A percentile compares a stretch with the other conserved stretches of the same genome.
phyloP scores from a whole-genome alignment of 2,797 vertebrate species.

The Heteromormyrus szaboi region DNA sequence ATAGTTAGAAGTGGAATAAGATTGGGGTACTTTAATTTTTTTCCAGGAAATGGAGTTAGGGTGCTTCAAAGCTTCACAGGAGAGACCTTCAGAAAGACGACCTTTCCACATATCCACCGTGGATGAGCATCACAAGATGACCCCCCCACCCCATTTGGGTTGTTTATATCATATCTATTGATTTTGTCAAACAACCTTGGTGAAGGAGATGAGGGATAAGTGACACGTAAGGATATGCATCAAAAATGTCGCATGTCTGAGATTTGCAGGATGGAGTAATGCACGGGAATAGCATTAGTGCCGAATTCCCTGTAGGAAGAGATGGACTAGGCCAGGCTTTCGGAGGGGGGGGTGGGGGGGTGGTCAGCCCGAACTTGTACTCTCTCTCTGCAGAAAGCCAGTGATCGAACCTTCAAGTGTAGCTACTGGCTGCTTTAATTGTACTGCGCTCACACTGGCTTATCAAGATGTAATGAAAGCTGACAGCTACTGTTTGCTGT shows the following conservation, averaged over 20 bases:
- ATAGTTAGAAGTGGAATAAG: conserved; percentile 78
- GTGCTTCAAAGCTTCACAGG: conserved; percentile 37
- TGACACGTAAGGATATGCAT: not conserved
- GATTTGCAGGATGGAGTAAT: conserved; percentile 67
- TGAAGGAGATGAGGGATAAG: conserved; percentile 1
- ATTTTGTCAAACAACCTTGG: conserved; percentile 65
- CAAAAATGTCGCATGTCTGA: conserved; percentile 5
- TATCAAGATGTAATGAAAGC: conserved; percentile 54
- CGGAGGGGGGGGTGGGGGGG: conserved; percentile 62
- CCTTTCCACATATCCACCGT: conserved; percentile 41
- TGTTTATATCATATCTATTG: conserved; percentile 54
- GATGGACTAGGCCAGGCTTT: conserved; percentile 58
- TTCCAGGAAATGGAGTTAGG: conserved; percentile 47
- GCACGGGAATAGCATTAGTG: conserved; percentile 75
- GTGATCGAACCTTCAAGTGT: conserved; percentile 63
- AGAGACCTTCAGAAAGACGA: conserved; percentile 28
- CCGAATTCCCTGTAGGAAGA: conserved; percentile 60
- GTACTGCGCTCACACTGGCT: conserved; percentile 62
- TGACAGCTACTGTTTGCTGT: conserved; percentile 60
- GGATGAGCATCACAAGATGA: not conserved
- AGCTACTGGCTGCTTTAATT: conserved; percentile 72
- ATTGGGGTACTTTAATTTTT: conserved; percentile 57
- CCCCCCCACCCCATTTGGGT: conserved; percentile 20
- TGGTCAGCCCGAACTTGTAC: conserved; percentile 58
- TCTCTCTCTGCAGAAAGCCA: conserved; percentile 55